Evolutionary conservation across 2,797 vertebrate genomes (phyloP).

Genomic region (Mastacembelus armatus): DNA sequence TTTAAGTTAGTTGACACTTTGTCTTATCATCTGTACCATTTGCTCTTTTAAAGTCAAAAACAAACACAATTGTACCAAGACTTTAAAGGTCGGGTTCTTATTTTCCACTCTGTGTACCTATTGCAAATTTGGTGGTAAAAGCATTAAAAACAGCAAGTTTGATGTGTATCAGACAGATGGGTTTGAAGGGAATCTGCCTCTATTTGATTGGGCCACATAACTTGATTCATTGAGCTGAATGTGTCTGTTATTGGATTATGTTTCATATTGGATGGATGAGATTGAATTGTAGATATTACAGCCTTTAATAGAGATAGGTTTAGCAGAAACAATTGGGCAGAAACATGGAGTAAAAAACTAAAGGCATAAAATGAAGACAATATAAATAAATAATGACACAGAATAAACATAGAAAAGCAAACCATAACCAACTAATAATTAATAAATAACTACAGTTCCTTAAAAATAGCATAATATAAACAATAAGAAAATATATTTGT

Average conservation of each 20-base stretch:
- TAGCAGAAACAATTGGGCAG: slow-evolving; percentile 19
- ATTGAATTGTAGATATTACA: slow-evolving; percentile 72
- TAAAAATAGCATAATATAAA: neutral
- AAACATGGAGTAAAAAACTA: slow-evolving; percentile 2
- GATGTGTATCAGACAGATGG: slow-evolving; percentile 61
- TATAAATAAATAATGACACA: neutral
- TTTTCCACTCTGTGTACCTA: slow-evolving; percentile 9
- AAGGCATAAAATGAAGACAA: neutral
- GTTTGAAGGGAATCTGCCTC: slow-evolving; percentile 66
- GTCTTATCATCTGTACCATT: slow-evolving; percentile 8
- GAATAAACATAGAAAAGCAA: neutral
- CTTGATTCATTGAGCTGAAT: slow-evolving; percentile 71
- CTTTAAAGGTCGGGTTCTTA: slow-evolving; percentile 15
- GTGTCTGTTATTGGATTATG: slow-evolving; percentile 73
- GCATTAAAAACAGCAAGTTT: slow-evolving; percentile 57
- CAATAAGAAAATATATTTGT: neutral
- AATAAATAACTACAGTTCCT: neutral
- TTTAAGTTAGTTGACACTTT: slow-evolving; percentile 20
- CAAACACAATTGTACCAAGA: slow-evolving; percentile 16
- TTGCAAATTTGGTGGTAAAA: slow-evolving; percentile 49
- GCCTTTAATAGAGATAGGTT: slow-evolving; percentile 67
- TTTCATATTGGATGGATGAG: slow-evolving; percentile 71
- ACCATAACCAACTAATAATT: neutral
- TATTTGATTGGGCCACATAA: slow-evolving; percentile 73
- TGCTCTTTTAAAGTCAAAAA: slow-evolving; percentile 17